phyloP scores from a whole-genome alignment of 2,113 vertebrate genomes.

The Planiliza haematocheilus region DNA sequence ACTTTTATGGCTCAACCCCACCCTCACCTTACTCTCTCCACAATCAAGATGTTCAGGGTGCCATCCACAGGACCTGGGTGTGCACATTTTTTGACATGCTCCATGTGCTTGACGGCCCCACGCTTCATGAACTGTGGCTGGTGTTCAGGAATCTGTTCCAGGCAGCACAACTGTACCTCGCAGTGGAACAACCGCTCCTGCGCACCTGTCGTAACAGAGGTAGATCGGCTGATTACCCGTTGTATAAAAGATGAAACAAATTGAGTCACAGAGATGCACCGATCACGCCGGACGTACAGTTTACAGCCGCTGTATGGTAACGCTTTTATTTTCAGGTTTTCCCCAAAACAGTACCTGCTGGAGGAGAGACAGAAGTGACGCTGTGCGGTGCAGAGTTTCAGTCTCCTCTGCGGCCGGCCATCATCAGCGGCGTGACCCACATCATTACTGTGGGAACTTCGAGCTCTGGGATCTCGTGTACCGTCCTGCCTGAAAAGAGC shows the following conservation, averaged over 20 bases:
- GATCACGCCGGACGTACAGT: not conserved
- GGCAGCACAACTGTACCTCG: conserved; percentile 78
- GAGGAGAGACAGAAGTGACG: conserved; percentile 85
- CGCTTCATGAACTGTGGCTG: conserved; percentile 94
- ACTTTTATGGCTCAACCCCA: not conserved
- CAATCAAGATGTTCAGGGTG: conserved; percentile 87
- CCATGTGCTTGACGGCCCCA: conserved; percentile 86
- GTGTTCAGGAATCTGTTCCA: conserved; percentile 86
- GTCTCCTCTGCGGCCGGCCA: conserved; percentile 34
- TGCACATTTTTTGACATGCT: conserved; percentile 89
- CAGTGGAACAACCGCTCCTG: conserved; percentile 87
- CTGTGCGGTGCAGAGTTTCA: conserved; percentile 91
- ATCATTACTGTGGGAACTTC: conserved; percentile 81
- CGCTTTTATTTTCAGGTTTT: conserved; percentile 85
- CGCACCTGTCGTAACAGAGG: conserved; percentile 87
- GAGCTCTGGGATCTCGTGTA: conserved; percentile 80
- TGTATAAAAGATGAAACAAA: not conserved
- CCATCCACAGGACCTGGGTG: conserved; percentile 90
- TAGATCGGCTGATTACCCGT: conserved; percentile 54
- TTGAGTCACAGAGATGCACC: not conserved
- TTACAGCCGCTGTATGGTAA: not conserved
- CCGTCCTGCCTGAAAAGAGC: conserved; percentile 78
- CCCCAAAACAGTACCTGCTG: conserved; percentile 84
- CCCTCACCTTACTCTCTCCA: not conserved
- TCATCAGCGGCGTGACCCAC: conserved; percentile 69